These are phyloP conservation scores for Vombatus ursinus DNA, from an alignment of 2,113 vertebrate species.

Conservation along the genomic window DNA sequence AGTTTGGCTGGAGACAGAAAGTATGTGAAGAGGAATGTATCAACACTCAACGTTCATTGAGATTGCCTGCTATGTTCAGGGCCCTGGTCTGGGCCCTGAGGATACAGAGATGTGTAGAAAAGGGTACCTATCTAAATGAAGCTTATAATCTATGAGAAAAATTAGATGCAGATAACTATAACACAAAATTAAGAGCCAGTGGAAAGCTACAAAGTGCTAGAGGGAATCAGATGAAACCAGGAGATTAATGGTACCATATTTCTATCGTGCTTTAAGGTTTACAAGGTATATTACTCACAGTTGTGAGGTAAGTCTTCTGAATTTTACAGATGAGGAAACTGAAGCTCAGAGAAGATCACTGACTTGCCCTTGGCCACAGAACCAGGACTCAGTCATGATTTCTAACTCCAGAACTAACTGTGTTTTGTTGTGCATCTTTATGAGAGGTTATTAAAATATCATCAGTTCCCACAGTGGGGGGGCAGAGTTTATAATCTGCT, in stretches of 20 bases:
- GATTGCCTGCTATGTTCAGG: neutral
- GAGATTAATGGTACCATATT: neutral
- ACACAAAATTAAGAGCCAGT: neutral
- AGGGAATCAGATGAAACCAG: neutral
- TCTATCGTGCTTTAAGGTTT: neutral
- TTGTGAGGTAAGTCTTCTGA: neutral
- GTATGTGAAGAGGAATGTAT: neutral
- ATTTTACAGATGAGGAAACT: neutral
- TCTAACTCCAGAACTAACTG: neutral
- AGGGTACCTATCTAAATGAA: neutral
- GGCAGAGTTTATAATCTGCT: neutral
- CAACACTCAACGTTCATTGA: neutral
- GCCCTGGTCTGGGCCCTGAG: neutral
- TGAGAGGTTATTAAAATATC: neutral
- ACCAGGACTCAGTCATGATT: neutral
- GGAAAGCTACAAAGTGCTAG: neutral
- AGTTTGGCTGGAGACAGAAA: neutral
- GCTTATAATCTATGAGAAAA: neutral
- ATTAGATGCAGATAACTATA: neutral
- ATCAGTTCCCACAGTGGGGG: slow-evolving; percentile 1
- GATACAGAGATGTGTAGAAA: neutral
- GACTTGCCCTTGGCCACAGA: neutral
- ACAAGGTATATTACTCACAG: neutral
- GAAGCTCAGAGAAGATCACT: neutral
- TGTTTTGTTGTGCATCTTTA: neutral